A percentile compares a stretch with the other conserved stretches of the same genome.
phyloP scores from a whole-genome alignment of 1,140 invertebrate species.

The Dinothrombium tinctorium region DNA sequence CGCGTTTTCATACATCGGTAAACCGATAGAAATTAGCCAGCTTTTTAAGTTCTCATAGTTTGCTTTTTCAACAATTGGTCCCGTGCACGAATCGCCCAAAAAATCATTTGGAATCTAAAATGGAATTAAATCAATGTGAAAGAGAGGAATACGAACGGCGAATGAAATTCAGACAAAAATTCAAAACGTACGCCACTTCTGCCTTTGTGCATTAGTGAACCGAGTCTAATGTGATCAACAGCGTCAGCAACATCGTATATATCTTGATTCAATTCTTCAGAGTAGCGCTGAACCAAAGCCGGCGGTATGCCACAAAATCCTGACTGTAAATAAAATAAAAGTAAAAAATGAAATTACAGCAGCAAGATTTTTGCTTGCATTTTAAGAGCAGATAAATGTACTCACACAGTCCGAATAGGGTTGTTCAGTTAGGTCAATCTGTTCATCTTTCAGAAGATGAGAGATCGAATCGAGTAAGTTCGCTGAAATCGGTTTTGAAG shows the following conservation, averaged over 20 bases:
- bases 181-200: conserved; percentile 14
- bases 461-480: conserved; percentile 9
- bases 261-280: conserved; percentile 22
- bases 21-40: conserved; percentile 23
- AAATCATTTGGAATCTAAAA: conserved; percentile 22
- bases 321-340: conserved; percentile 17
- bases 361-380: neutral
- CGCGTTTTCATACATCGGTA: conserved; percentile 22
- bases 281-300: conserved; percentile 23
- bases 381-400: neutral
- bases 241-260: conserved; percentile 21
- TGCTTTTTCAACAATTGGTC: conserved; percentile 18
- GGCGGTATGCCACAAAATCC: conserved; percentile 24
- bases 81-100: conserved; percentile 19
- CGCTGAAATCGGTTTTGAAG: neutral
- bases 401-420: conserved; percentile 21
- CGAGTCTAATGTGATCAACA: conserved; percentile 21
- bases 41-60: conserved; percentile 21
- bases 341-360: neutral
- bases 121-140: conserved; percentile 4
- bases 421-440: conserved; percentile 21
- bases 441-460: conserved; percentile 20
- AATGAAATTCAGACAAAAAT: neutral
- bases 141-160: conserved; percentile 3
- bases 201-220: conserved; percentile 16